A percentile compares a stretch with the other conserved stretches of the same genome.
phyloP scores from a whole-genome alignment of 2,113 vertebrate species.

The Natator depressus region DNA sequence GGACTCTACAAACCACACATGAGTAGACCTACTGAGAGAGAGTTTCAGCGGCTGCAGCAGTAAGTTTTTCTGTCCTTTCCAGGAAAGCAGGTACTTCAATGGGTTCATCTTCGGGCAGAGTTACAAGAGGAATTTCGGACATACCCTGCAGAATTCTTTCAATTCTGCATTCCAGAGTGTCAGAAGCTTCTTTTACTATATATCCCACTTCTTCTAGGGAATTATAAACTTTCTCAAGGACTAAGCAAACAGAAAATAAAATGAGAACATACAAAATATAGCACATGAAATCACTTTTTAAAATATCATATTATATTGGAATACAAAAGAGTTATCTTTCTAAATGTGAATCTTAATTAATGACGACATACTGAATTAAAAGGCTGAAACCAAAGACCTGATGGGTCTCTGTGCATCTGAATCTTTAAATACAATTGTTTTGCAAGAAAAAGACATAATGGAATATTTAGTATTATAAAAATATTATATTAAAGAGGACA shows the following conservation, averaged over 20 bases:
- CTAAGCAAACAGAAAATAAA: slow-evolving; percentile 65
- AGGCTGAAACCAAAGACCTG: background rate
- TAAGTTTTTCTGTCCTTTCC: slow-evolving; percentile 69
- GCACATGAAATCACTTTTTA: background rate
- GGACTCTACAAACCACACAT: background rate
- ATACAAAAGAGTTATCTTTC: background rate
- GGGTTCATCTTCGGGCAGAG: slow-evolving; percentile 78
- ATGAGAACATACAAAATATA: background rate
- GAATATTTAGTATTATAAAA: background rate
- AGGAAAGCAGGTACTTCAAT: slow-evolving; percentile 75
- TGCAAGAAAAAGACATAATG: background rate
- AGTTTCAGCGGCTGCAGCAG: slow-evolving; percentile 55
- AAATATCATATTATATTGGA: background rate
- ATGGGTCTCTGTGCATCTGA: background rate
- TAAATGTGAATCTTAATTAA: background rate
- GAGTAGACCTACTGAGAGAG: slow-evolving; percentile 77
- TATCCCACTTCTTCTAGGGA: slow-evolving; percentile 77
- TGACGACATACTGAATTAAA: background rate
- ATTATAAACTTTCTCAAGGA: slow-evolving; percentile 73
- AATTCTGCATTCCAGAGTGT: slow-evolving; percentile 85
- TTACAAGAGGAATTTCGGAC: slow-evolving; percentile 74
- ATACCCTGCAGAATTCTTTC: slow-evolving; percentile 75
- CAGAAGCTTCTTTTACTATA: slow-evolving; percentile 65
- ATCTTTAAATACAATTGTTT: background rate
- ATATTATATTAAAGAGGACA: background rate